Evolutionary conservation across 1,140 invertebrate genomes (phyloP), one percentile per base, ranked within the genome.

Genomic region (Elymnias hypermnestra): DNA sequence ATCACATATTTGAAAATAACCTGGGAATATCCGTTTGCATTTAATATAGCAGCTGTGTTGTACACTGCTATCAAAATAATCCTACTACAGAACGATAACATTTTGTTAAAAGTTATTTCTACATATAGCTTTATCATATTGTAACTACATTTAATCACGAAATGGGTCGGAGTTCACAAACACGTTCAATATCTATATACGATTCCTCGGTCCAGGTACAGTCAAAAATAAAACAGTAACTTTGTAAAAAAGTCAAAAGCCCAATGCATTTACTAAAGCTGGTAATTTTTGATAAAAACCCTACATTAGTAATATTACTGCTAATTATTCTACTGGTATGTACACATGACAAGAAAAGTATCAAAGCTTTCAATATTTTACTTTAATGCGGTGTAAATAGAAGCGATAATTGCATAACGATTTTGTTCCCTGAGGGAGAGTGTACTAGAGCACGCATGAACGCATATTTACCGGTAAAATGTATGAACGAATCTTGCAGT

Each of bases 291-390:
- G 59, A 63, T 56, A 66, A 74, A 76, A 79, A 75, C 59, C 53
- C 56, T 67, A 57, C 71, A 72, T 77, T 75, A 65, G 71, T 73
- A 33, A 33, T 33, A 66, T 57, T 65, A 60, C 59, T 63, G 68
- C 69, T 82, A 85, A 85, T 83, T 83, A 74, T 70, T 68, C 67
- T 72, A 52, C 65, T 53, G 57, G 67, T 61, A 67, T 72, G 65
- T 54, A 51, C 36, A 10, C 15, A 7, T 29, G 12, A 12, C 14
- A 3, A 21, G 5, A 22, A 25, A 19, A 7, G 9, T 12, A 22
- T 33, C 13, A n/a, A n/a, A n/a, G n/a, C n/a, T n/a, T n/a, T n/a
- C n/a, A n/a, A n/a, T n/a, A n/a, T n/a, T n/a, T n/a, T n/a, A n/a
- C n/a, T 26, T 29, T 39, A 22, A 8, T 1, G 5, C 18, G 2